phyloP scores from a whole-genome alignment of 2,888 invertebrate species.

The Drosophila rellima region DNA sequence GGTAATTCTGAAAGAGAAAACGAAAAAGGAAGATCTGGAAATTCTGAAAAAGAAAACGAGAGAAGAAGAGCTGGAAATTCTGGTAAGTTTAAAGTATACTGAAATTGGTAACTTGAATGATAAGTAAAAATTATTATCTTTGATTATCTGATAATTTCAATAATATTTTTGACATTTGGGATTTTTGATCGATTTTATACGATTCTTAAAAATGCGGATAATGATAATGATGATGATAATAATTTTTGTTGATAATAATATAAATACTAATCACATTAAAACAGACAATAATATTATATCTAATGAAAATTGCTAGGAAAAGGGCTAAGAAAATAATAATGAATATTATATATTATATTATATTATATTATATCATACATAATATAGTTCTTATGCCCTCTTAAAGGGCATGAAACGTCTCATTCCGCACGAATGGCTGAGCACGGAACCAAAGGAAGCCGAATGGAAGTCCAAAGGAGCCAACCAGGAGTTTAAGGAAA shows the following conservation, averaged over 20 bases:
- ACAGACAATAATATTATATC: neutral
- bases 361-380: neutral
- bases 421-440: constrained; percentile 71
- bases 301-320: neutral
- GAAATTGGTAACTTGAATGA: too few relatives aligned
- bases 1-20: neutral
- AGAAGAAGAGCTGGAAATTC: too few relatives aligned
- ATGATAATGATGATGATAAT: too few relatives aligned
- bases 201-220: neutral
- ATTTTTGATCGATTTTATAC: too few relatives aligned
- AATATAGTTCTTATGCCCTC: constrained; percentile 35
- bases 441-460: constrained; percentile 22
- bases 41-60: too few relatives aligned
- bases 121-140: too few relatives aligned
- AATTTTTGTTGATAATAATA: too few relatives aligned
- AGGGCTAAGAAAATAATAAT: neutral
- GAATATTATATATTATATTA: neutral
- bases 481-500: constrained; percentile 21
- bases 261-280: too few relatives aligned
- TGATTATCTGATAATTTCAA: neutral
- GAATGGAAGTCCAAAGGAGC: constrained; percentile 22
- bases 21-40: neutral
- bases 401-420: constrained; percentile 66
- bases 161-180: neutral
- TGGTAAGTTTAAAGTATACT: neutral